A percentile compares a stretch with the other conserved stretches of the same genome.
phyloP scores from a whole-genome alignment of 2,113 vertebrate genomes.

The Phalacrocorax aristotelis region DNA sequence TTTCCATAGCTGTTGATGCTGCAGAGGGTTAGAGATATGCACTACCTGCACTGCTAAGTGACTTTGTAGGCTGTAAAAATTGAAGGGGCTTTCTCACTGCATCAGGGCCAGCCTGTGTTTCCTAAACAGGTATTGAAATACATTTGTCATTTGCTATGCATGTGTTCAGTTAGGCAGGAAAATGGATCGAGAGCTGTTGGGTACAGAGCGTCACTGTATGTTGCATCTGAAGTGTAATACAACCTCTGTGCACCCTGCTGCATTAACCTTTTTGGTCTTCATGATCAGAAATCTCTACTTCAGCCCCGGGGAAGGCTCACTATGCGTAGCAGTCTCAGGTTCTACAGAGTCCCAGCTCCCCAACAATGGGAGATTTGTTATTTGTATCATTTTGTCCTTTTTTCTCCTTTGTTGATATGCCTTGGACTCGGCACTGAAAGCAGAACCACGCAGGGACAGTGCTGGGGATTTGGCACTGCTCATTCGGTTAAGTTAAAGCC shows the following conservation, averaged over 20 bases:
- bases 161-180: background rate
- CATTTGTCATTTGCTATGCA: background rate
- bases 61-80: background rate
- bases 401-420: background rate
- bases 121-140: background rate
- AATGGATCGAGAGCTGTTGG: background rate
- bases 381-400: background rate
- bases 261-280: background rate
- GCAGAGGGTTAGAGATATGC: background rate
- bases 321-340: background rate
- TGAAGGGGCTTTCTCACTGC: background rate
- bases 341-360: background rate
- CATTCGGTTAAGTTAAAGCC: background rate
- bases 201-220: background rate
- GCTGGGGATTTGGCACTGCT: constrained; percentile 18
- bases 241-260: background rate
- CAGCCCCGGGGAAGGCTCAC: background rate
- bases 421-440: background rate
- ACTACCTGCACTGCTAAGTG: background rate
- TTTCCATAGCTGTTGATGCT: background rate
- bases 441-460: background rate
- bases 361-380: constrained; percentile 19
- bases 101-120: background rate
- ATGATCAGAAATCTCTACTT: background rate
- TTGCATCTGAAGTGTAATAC: background rate